Evolutionary conservation across 2,113 vertebrate species (phyloP), one percentile per base, ranked within the genome.

Genomic region (Platysternon megacephalum): DNA sequence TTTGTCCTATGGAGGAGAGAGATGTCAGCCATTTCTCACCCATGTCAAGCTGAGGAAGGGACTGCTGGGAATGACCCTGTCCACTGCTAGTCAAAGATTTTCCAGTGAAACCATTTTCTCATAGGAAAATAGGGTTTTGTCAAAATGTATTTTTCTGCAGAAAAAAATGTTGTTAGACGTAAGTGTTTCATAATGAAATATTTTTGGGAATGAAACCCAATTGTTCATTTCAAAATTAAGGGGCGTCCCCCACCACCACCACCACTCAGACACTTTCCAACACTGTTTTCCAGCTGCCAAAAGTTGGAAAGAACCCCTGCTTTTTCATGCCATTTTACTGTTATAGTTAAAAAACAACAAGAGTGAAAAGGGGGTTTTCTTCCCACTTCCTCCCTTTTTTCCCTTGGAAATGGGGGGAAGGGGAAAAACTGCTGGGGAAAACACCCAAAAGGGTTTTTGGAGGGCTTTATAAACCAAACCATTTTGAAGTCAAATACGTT

Each of bases 201-300:
- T 46, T 46, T 29, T 44, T 4, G 39, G 39, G 72, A 13, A 76
- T 2, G 5, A 44, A 76, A 6, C 11, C 6, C 65, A 39, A 44
- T 26, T 76, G 42, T 76, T 78, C 24, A 46, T 78, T 46, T 78
- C 42, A 46, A 29, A 78, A 46, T 28, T 28, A 28, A 12, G 42
- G 26, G 2, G 10, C 4, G 28, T 7, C 26, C 12, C 11, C 22
- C 29, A 3, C n/a, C n/a, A n/a, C n/a, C n/a, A n/a, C n/a, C n/a
- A n/a, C n/a, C 55, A 2, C 55, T 21, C 35, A 17, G 6, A 19
- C 39, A 74, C 39, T 76, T 76, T 22, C 39, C 10, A 76, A 26
- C 5, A 72, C 10, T 42, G 5, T 76, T 76, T 76, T 76, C 72
- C 39, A 21, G 11, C 42, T 29, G 42, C 26, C 11, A 46, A 29